Percentiles rank a stretch among this genome's conserved stretches.
phyloP scores from a whole-genome alignment of 2,113 vertebrate genomes.

The Bothrops jararaca region DNA sequence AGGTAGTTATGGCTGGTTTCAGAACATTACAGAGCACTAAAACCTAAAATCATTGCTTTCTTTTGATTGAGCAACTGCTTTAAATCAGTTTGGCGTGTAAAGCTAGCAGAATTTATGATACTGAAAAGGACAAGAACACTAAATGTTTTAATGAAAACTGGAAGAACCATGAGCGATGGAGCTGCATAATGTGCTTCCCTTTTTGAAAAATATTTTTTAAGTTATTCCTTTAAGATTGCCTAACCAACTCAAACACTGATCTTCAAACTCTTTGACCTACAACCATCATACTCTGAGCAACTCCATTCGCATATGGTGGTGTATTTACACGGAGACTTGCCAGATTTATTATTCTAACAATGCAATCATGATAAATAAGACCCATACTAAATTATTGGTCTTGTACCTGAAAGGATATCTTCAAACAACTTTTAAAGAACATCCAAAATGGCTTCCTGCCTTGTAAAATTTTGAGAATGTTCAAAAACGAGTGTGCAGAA shows the following conservation, averaged over 20 bases:
- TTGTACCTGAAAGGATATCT: background rate
- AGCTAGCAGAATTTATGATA: conserved; percentile 50
- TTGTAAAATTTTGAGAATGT: background rate
- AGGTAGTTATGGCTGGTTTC: conserved; percentile 40
- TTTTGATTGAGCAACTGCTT: conserved; percentile 51
- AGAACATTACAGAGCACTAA: conserved; percentile 48
- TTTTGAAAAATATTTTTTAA: conserved; percentile 33
- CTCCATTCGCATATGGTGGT: background rate
- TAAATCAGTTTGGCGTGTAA: conserved; percentile 49
- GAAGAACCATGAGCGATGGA: conserved; percentile 16
- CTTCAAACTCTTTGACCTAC: background rate
- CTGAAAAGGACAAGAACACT: conserved; percentile 37
- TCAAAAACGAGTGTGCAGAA: background rate
- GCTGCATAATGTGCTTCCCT: conserved; percentile 10
- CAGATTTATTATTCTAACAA: background rate
- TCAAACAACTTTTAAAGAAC: background rate
- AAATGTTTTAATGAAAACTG: conserved; percentile 51
- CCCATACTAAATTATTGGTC: background rate
- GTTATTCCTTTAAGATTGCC: conserved; percentile 2
- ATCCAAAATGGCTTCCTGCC: background rate
- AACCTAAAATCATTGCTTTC: conserved; percentile 45
- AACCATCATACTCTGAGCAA: background rate
- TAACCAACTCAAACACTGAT: background rate
- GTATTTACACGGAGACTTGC: background rate
- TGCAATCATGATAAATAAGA: background rate